Base-by-base conservation (phyloP, 2,888 invertebrate species). In the Acanthosepion pharaonis region DNA sequence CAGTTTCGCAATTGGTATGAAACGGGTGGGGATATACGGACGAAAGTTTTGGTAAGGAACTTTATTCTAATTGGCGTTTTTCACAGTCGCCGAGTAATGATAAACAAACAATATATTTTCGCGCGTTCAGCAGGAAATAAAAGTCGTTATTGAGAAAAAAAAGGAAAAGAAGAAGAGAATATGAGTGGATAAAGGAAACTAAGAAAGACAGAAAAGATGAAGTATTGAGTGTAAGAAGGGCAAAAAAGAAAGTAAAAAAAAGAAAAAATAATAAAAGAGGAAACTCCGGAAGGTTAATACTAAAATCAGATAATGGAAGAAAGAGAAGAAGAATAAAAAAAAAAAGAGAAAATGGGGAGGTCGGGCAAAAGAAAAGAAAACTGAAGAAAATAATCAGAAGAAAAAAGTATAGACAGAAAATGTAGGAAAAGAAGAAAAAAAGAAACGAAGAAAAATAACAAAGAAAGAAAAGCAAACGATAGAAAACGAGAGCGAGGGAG, bases 71-170 rank as follows among this genome's bases (percentile, higher is more conserved):
- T 78, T 78, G 78, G 78, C n/a, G 11, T 78, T 78, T 78, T 78
- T 78, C 78, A 78, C 78, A 78, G 78, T 78, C 78, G 78, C 23
- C 78, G 78, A 33, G 9, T 78, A 78, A n/a, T 33, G 78, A 33
- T 78, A 78, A 78, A 78, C 78, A 78, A 78, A 78, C n/a, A 78
- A 33, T 78, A 78, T 78, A 33, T 78, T 78, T 78, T 78, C n/a
- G 78, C 78, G 78, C 78, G 78, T 78, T n/a, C n/a, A 78, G 78
- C 78, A 33, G 78, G 78, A 78, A 78, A n/a, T 78, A 78, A 78
- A 33, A 33, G n/a, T n/a, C 78, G 78, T 78, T 78, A 78, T n/a
- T 9, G n/a, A n/a, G n/a, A n/a, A 6, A 1, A 8, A 51, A 51
- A 51, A 6, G 51, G 15, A 15, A 51, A 51, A 15, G 15, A 51